Base-by-base conservation (phyloP, 2,888 invertebrate species). In the Drepana falcataria region DNA sequence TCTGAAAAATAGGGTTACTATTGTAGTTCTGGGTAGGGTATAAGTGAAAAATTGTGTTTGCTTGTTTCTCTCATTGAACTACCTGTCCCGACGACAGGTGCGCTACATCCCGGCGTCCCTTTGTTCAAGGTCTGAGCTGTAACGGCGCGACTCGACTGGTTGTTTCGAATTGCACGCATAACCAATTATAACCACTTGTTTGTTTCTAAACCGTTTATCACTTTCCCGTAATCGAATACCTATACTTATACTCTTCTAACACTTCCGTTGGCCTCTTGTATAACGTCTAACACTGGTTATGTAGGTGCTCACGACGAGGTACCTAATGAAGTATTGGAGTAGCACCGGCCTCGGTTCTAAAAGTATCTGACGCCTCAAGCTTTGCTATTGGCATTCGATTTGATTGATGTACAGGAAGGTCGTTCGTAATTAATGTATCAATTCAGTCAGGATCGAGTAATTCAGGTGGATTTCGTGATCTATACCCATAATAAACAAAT, bases 101-200 rank as follows among this genome's bases (percentile, higher is more conserved):
- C 59, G 61, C 57, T 44, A 44, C 44, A 44, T 59, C 63, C 62
- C 62, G 64, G 61, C 59, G 56, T 65, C 67, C 68, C 66, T 68
- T 66, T 71, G 67, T 60, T n/a, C 48, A 53, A 52, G 51, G 56
- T 55, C 53, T 58, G 47, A 57, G 55, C 58, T 63, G 66, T 69
- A 73, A 74, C 73, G 70, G 65, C 64, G 61, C 66, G 71, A 59
- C 58, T 56, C 56, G 56, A 21, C 56, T 55, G 58, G 62, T 63
- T 63, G 63, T 65, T 63, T 57, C 58, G 59, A 70, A 71, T 62
- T 59, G 69, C 71, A 69, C 67, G 67, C 61, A 66, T 59, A 66
- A 60, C 58, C 64, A 61, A 68, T 70, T 55, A 54, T 49, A 40
- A 54, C 52, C 47, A 44, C 51, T 57, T 65, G 63, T 60, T 64